phyloP scores from a whole-genome alignment of 2,113 vertebrate species.

The Toxotes jaculatrix region DNA sequence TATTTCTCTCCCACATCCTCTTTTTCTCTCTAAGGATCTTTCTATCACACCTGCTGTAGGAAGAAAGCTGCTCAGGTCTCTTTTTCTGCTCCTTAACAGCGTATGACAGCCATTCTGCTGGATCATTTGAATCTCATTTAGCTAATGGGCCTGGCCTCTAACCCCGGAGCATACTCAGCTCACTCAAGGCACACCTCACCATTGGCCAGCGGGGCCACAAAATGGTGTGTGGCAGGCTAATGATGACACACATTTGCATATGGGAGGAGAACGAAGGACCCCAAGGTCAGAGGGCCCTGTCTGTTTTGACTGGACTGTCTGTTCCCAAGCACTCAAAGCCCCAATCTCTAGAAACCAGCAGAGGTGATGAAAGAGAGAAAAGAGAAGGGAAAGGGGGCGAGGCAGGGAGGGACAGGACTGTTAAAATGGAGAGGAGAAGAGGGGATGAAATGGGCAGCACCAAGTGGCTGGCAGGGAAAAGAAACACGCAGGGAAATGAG shows the following conservation, averaged over 20 bases:
- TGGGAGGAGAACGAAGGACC: slow-evolving; percentile 55
- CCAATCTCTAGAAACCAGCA: slow-evolving; percentile 16
- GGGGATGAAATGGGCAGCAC: slow-evolving; percentile 34
- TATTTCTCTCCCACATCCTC: slow-evolving; percentile 30
- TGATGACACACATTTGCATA: slow-evolving; percentile 77
- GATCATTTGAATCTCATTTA: slow-evolving; percentile 73
- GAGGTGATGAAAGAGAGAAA: slow-evolving; percentile 51
- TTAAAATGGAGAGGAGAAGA: slow-evolving; percentile 17
- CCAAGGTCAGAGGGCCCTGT: slow-evolving; percentile 57
- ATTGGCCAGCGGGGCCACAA: slow-evolving; percentile 16
- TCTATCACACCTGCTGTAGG: slow-evolving; percentile 37
- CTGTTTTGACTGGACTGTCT: slow-evolving; percentile 58
- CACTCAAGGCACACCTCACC: slow-evolving; percentile 41
- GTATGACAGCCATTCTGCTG: slow-evolving; percentile 41
- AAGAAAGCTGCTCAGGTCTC: slow-evolving; percentile 46
- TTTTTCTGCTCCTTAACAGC: slow-evolving; percentile 40
- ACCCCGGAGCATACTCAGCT: slow-evolving; percentile 58
- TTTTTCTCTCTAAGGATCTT: slow-evolving; percentile 13
- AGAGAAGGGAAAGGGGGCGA: background rate
- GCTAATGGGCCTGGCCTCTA: slow-evolving; percentile 75
- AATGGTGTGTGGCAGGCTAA: slow-evolving; percentile 61
- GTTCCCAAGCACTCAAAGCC: slow-evolving; percentile 30
- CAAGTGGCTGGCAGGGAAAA: slow-evolving; percentile 1
- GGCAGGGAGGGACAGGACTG: background rate
- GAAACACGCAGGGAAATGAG: slow-evolving; percentile 19